Percentiles rank a stretch among this genome's conserved stretches.
Conservation (phyloP, 2,113 vertebrate genomes). For the Nerophis lumbriciformis region DNA sequence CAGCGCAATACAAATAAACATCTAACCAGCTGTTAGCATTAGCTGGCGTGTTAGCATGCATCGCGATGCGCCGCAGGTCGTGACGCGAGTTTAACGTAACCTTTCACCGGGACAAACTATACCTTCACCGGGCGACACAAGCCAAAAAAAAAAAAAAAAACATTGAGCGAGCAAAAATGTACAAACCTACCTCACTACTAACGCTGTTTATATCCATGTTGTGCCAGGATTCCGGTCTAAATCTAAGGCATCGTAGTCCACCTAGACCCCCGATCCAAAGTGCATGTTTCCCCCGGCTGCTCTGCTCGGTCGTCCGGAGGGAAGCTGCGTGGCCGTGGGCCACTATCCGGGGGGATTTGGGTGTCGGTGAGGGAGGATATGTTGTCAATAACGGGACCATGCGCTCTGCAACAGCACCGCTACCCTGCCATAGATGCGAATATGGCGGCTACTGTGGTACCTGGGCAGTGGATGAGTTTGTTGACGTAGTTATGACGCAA, state of each 20-base stretch:
- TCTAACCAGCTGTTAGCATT: conserved; percentile 58
- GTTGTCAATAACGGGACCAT: conserved; percentile 52
- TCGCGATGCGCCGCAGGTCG: conserved; percentile 52
- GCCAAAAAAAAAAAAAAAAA: conserved; percentile 6
- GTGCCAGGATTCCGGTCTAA: conserved; percentile 74
- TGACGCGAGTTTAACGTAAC: conserved; percentile 46
- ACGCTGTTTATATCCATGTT: conserved; percentile 85
- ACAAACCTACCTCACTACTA: conserved; percentile 70
- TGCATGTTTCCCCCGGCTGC: conserved; percentile 59
- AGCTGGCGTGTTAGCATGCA: conserved; percentile 63
- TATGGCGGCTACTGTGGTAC: conserved; percentile 78
- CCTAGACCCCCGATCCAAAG: conserved; percentile 65
- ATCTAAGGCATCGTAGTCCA: conserved; percentile 79
- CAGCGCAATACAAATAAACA: conserved; percentile 56
- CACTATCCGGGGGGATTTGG: conserved; percentile 22
- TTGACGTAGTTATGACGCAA: conserved; percentile 80
- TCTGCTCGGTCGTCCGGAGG: conserved; percentile 34
- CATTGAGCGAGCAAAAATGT: not conserved
- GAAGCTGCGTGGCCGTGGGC: conserved; percentile 21
- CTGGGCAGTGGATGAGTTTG: conserved; percentile 70
- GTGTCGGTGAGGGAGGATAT: conserved; percentile 28
- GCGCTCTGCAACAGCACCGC: conserved; percentile 54
- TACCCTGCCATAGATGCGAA: conserved; percentile 74
- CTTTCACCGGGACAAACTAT: conserved; percentile 21
- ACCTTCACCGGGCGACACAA: conserved; percentile 29